Percentiles rank a stretch among this genome's conserved stretches.
Evolutionary conservation across 2,888 invertebrate genomes (phyloP).

Genomic region (Conistra vaccinii): DNA sequence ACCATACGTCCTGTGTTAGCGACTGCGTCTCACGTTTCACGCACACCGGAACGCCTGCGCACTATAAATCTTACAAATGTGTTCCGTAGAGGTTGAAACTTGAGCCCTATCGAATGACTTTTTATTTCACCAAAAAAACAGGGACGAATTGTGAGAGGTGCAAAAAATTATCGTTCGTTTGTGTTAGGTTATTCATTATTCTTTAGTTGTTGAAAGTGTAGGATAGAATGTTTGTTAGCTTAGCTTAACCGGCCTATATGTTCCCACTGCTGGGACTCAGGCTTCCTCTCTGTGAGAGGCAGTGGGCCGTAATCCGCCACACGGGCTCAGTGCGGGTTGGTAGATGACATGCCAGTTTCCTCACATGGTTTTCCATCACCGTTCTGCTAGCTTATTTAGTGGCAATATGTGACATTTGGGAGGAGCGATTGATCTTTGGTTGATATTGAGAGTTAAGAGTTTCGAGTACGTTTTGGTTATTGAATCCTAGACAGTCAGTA

Average conservation of each 20-base stretch:
- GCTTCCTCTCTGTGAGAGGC: background rate
- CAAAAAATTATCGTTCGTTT: constrained; percentile 38
- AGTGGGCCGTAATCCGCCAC: background rate
- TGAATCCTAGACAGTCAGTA: too few relatives aligned
- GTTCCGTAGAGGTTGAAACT: constrained; percentile 57
- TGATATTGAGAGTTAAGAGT: too few relatives aligned
- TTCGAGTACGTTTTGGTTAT: too few relatives aligned
- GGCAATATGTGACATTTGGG: background rate
- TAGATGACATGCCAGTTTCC: background rate
- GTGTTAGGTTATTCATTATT: constrained; percentile 1
- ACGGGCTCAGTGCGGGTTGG: too few relatives aligned
- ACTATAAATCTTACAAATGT: constrained; percentile 62
- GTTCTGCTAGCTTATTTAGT: background rate
- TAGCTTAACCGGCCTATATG: background rate
- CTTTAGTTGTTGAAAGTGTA: constrained; percentile 4
- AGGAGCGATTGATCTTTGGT: too few relatives aligned
- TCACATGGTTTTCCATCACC: background rate
- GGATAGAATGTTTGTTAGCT: background rate
- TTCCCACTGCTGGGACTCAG: background rate
- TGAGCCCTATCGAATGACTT: constrained; percentile 53
- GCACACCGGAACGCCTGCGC: constrained; percentile 43
- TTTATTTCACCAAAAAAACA: constrained; percentile 54
- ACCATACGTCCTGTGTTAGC: constrained; percentile 37
- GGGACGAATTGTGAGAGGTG: constrained; percentile 36
- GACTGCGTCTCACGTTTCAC: constrained; percentile 49